Conservation (phyloP, 2,797 vertebrate genomes). For the Hapalemur alaotrensis region DNA sequence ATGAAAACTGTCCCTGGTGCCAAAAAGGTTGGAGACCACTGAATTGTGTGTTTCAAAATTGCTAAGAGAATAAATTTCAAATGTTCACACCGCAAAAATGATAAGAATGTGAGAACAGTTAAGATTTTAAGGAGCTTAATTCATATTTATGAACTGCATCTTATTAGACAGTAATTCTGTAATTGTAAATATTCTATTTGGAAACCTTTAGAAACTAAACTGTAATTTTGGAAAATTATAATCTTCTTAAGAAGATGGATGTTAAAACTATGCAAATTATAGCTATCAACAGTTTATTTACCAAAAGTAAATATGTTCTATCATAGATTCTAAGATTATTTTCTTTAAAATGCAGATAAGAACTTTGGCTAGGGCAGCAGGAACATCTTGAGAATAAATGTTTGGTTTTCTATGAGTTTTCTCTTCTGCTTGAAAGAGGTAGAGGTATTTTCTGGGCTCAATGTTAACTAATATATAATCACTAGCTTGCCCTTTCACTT, state of each 20-base stretch:
- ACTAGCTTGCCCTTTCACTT: not conserved
- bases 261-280: conserved; percentile 17
- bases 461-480: not conserved
- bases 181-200: conserved; percentile 16
- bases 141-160: conserved; percentile 16
- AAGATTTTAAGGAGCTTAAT: conserved; percentile 36
- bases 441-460: not conserved
- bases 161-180: conserved; percentile 36
- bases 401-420: not conserved
- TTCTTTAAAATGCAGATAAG: conserved; percentile 7
- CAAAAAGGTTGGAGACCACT: too few species aligned
- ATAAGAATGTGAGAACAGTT: not conserved
- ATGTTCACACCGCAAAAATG: not conserved
- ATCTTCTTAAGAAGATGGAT: not conserved
- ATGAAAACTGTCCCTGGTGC: too few species aligned
- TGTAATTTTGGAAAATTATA: not conserved
- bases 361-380: not conserved
- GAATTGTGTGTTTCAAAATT: not conserved
- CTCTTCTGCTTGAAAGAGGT: not conserved
- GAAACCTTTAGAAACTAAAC: conserved; percentile 24
- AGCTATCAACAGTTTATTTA: conserved; percentile 25
- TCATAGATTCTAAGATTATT: not conserved
- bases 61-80: not conserved
- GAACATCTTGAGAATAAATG: not conserved
- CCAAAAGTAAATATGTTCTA: conserved; percentile 20